These are phyloP conservation scores for Pecten maximus DNA, from an alignment of 2,888 invertebrate genomes.

Conservation along the genomic window DNA sequence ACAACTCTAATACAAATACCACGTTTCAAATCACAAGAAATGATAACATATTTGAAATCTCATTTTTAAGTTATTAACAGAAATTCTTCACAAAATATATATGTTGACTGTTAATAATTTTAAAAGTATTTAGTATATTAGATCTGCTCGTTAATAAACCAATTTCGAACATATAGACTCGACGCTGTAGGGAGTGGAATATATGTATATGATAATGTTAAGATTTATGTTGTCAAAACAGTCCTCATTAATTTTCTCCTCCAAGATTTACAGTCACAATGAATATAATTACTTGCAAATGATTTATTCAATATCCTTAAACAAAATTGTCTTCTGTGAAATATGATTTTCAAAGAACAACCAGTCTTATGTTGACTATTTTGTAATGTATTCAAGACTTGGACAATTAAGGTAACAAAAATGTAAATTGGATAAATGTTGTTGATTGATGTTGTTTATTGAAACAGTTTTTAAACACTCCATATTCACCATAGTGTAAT, in stretches of 20 bases:
- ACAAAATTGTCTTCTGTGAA: slow-evolving; percentile 6
- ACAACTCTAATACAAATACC: neutral
- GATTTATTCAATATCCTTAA: neutral
- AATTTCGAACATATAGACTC: no score
- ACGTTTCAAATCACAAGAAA: neutral
- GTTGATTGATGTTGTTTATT: slow-evolving; percentile 2
- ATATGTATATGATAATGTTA: slow-evolving; percentile 2
- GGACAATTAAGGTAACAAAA: neutral
- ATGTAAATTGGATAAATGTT: slow-evolving; percentile 10
- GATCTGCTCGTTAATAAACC: neutral
- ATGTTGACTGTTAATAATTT: neutral
- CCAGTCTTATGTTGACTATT: neutral
- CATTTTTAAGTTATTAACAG: neutral
- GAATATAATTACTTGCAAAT: neutral
- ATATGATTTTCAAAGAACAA: neutral
- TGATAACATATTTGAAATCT: neutral
- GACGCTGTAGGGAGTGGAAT: neutral
- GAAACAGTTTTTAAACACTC: neutral
- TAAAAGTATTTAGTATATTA: neutral
- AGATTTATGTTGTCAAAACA: neutral
- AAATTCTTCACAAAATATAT: neutral
- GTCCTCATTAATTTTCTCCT: neutral
- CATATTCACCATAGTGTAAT: neutral
- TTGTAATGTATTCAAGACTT: neutral
- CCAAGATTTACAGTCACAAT: neutral